Evolutionary conservation across 2,797 vertebrate genomes (phyloP).

Genomic region (Myiotriccus ornatus): DNA sequence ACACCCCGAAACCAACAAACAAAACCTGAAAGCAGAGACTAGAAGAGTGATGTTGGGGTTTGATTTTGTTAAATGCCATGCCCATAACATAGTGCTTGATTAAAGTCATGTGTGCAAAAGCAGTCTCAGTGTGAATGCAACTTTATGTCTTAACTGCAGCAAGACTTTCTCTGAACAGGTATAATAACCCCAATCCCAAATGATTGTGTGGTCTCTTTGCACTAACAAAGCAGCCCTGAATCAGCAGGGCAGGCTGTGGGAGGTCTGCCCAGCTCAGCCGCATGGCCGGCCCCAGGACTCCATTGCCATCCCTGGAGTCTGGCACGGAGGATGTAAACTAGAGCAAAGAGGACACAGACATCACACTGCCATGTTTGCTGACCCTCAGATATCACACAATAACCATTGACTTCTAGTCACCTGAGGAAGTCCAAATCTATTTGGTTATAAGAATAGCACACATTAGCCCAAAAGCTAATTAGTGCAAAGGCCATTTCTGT

Average conservation of each 20-base stretch:
- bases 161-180: not conserved
- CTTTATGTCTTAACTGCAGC: not conserved
- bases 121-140: not conserved
- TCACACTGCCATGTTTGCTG: not conserved
- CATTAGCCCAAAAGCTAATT: accelerated
- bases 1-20: not conserved
- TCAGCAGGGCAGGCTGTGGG: not conserved
- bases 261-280: not conserved
- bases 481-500: not conserved
- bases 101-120: not conserved
- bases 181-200: not conserved
- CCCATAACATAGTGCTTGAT: not conserved
- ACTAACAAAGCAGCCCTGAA: not conserved
- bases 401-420: not conserved
- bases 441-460: accelerated
- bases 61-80: not conserved
- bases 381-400: accelerated
- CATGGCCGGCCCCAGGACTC: not conserved
- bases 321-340: not conserved
- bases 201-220: not conserved
- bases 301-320: accelerated
- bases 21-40: not conserved
- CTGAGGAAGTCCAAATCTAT: not conserved
- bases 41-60: not conserved
- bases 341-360: not conserved